Conservation (phyloP, 1,140 invertebrate species). For the Helicoverpa armigera region DNA sequence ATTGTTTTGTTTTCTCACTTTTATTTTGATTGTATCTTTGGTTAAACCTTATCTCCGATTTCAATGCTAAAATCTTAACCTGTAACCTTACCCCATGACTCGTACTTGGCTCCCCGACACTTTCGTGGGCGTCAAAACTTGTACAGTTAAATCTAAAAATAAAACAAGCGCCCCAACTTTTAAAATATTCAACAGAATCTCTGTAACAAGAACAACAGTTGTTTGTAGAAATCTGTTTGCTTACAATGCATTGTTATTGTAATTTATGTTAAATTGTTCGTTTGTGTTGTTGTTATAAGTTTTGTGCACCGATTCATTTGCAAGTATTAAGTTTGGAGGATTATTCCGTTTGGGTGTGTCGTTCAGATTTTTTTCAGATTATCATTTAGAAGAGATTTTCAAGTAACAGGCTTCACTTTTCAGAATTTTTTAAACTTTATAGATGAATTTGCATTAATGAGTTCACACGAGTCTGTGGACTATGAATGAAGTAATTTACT, state of each 20-base stretch:
- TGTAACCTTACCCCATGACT: background rate
- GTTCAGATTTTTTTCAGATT: background rate
- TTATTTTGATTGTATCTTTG: too few species aligned
- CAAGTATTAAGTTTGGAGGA: constrained; percentile 38
- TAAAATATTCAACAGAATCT: constrained; percentile 38
- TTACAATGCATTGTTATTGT: constrained; percentile 65
- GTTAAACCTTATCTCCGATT: background rate
- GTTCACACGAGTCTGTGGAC: background rate
- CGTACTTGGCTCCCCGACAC: background rate
- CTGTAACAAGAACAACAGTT: constrained; percentile 42
- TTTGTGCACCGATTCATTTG: constrained; percentile 54
- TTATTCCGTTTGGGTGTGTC: background rate
- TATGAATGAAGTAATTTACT: background rate
- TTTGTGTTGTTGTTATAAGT: constrained; percentile 6
- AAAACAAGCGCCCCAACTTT: constrained; percentile 19
- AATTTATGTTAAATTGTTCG: constrained; percentile 69
- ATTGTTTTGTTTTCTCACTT: too few species aligned
- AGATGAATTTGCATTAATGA: too few species aligned
- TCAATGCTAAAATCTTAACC: background rate
- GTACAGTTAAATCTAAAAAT: constrained; percentile 32
- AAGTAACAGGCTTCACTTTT: too few species aligned
- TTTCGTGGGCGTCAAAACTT: constrained; percentile 18
- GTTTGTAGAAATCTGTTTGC: constrained; percentile 39
- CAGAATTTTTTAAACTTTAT: too few species aligned
- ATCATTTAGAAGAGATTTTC: background rate